phyloP scores from a whole-genome alignment of 2,888 invertebrate species.

The Leucoma salicis region DNA sequence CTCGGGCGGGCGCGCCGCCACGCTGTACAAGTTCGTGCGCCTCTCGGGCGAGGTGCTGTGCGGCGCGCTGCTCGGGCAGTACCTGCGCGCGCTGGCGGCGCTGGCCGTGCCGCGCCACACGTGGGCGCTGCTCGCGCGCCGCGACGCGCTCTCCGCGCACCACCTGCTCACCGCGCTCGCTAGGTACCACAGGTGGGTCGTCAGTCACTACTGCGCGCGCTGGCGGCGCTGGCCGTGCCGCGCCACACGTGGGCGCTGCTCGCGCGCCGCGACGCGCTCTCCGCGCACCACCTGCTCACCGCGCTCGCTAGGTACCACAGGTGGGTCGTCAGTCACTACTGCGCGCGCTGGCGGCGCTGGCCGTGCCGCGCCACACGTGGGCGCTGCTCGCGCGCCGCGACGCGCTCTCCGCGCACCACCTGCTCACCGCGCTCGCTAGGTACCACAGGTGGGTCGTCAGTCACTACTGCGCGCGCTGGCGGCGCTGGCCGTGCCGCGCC shows the following conservation, averaged over 20 bases:
- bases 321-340: constrained; percentile 63
- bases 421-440: constrained; percentile 84
- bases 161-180: constrained; percentile 84
- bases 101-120: constrained; percentile 89
- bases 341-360: constrained; percentile 91
- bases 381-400: constrained; percentile 66
- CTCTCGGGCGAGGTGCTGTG: constrained; percentile 93
- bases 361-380: constrained; percentile 89
- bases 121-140: constrained; percentile 79
- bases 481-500: constrained; percentile 88
- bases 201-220: constrained; percentile 84
- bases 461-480: constrained; percentile 88
- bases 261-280: constrained; percentile 61
- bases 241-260: constrained; percentile 86
- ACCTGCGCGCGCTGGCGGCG: constrained; percentile 92
- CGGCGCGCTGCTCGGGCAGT: constrained; percentile 91
- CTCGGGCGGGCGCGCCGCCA: constrained; percentile 85
- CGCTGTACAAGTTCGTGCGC: constrained; percentile 94
- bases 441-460: constrained; percentile 81
- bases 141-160: constrained; percentile 65
- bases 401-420: constrained; percentile 64
- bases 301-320: constrained; percentile 88
- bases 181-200: constrained; percentile 83
- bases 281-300: constrained; percentile 63
- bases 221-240: constrained; percentile 90